Evolutionary conservation across 2,797 vertebrate genomes (phyloP), one percentile per base, ranked within the genome.

Genomic region (Lepus townsendii): DNA sequence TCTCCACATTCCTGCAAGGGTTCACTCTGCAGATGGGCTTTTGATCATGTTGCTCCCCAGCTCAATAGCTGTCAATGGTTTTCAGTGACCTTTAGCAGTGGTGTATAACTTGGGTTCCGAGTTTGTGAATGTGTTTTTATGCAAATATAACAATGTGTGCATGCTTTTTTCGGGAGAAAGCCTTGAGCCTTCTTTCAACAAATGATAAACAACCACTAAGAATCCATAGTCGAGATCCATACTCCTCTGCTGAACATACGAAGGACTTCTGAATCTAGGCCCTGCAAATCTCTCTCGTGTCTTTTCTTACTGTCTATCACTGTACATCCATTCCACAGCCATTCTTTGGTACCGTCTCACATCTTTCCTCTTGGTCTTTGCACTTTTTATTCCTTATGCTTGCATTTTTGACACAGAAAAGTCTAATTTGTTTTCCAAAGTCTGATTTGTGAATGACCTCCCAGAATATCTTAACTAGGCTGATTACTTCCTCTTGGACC

Each of bases 141-240:
- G 35, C 17, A 93, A 88, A 84, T 78, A 26, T 66, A 16, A 76
- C 27, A 75, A 4, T 7, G 14, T 80, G 27, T 24, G 5, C n/a
- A 47, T 13, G 8, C 6, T 89, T 79, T 83, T 38, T 71, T 83
- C 80, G 22, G 24, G 42, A 65, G 27, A 75, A 42, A 14, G 38
- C 52, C 38, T 63, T 57, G 27, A 91, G 17, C n/a, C 65, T 90
- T 85, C 83, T 90, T 94, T 92, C 8, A 92, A 42, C 14, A 90
- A 24, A 92, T 75, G 69, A 86, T 7, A 54, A 73, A n/a, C 1
- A 60, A 30, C 7, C 12, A 50, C 19, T 47, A 14, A 47, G 66
- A 90, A 66, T 83, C 30, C 89, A 52, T 16, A 80, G 11, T 32
- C 2, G 47, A 93, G 27, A 2, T 38, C 10, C n/a, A 88, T 30